These are phyloP conservation scores for Emydura subglobosa DNA, from an alignment of 2,113 vertebrate species.

Conservation along the genomic window DNA sequence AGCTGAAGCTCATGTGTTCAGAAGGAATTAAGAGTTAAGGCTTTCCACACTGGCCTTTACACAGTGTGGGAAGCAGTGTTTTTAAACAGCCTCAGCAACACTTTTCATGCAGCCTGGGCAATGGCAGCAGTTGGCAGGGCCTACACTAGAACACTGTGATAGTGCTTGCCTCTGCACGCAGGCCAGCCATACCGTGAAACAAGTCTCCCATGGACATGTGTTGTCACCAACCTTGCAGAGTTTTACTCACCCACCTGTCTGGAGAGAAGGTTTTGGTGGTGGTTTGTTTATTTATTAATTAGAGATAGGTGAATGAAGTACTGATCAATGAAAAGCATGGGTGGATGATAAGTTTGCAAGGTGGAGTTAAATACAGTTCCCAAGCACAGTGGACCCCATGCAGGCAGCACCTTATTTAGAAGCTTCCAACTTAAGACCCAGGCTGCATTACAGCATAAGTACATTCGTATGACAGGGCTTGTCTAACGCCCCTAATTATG, in stretches of 20 bases:
- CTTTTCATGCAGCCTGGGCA: neutral
- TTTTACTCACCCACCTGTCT: too few species aligned
- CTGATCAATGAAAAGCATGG: neutral
- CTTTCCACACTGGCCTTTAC: neutral
- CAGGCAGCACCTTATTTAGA: neutral
- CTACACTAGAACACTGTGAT: too few species aligned
- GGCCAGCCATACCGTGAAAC: neutral
- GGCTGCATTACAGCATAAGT: neutral
- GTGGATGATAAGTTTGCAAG: neutral
- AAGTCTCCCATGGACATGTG: neutral
- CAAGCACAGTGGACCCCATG: neutral
- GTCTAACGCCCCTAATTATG: neutral
- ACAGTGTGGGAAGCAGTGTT: neutral
- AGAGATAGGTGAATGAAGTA: neutral
- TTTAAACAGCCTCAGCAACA: neutral
- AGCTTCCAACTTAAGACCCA: neutral
- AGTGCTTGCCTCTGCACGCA: neutral
- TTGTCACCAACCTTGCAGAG: neutral
- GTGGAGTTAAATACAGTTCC: neutral
- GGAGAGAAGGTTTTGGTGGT: neutral
- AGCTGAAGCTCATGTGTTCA: neutral
- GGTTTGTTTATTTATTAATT: neutral
- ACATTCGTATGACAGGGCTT: neutral
- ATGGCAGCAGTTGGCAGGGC: neutral
- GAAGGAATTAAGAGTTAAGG: neutral